Conservation (phyloP, 2,888 invertebrate species). For the Carpatolechia fugitivella region DNA sequence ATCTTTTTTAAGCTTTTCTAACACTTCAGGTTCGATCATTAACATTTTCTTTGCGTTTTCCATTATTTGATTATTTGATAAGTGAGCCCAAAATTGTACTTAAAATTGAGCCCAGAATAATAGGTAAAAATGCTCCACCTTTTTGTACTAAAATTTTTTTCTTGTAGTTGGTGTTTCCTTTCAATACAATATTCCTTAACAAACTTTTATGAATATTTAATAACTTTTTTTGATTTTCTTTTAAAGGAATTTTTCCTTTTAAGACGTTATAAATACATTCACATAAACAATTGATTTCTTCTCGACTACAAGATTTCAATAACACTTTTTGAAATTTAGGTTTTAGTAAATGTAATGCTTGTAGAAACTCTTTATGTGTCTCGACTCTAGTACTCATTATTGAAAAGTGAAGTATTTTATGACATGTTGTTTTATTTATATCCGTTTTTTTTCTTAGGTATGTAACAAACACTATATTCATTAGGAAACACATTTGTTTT, state of each 20-base stretch:
- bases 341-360: conserved; percentile 22
- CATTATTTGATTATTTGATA: conserved; percentile 16
- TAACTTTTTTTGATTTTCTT: conserved; percentile 17
- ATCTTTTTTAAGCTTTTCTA: conserved; percentile 23
- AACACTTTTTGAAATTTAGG: no score
- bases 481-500: conserved; percentile 27
- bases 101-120: conserved; percentile 27
- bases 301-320: no score
- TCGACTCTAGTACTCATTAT: conserved; percentile 26
- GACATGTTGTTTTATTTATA: conserved; percentile 29
- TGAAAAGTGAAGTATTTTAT: conserved; percentile 24
- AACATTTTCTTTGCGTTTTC: conserved; percentile 26
- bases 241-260: no score
- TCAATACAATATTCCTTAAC: conserved; percentile 16
- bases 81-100: conserved; percentile 22
- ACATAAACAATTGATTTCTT: no score
- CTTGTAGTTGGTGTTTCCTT: conserved; percentile 19
- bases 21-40: conserved; percentile 25
- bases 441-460: conserved; percentile 18
- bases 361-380: conserved; percentile 25
- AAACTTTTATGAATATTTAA: conserved; percentile 19
- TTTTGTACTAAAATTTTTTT: conserved; percentile 28
- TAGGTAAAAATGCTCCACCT: conserved; percentile 27
- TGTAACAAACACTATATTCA: neutral
- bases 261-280: no score